Evolutionary conservation across 2,888 invertebrate genomes (phyloP), one percentile per base, ranked within the genome.

Genomic region (Octodonta nipae): DNA sequence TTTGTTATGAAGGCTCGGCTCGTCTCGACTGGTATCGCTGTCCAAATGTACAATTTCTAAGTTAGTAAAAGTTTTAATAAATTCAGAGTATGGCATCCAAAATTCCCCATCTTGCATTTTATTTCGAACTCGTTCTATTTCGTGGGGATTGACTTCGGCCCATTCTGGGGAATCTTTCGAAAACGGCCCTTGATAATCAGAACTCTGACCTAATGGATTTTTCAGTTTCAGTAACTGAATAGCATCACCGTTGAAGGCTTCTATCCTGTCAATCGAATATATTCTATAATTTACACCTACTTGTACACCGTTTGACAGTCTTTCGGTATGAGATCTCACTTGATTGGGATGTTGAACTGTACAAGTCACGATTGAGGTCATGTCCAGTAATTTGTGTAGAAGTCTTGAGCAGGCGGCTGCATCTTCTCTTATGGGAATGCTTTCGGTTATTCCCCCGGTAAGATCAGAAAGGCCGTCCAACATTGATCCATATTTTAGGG

Each of bases 401-500:
- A 80, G 66, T 36, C 78, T 67, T 2, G 65, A 60, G 38, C 78
- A 74, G 1, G 75, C 71, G 4, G 81, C 76, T 1, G 75, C 70
- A 45, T 83, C 75, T 39, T 79, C 76, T 8, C 75, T 65, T 20
- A 81, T 68, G n/a, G 72, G 69, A 41, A 87, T 72, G 38, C 78
- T 79, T 58, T 89, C 87, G 0, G 87, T 85, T 35, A 89, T 82
- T 4, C 89, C 89, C 1, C 89, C 89, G 0, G 88, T 84, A 15
- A 91, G 67, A 61, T 89, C 88, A 1, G 86, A 84, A 31, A 91
- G 64, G 1, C 88, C 89, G 55, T 89, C 88, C 37, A 87, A 64
- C 7, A 85, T 66, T 26, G 84, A 85, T n/a, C 88, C 88, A 54
- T 91, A 91, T 54, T 89, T 89, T 2, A 91, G 65, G 0, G 89